Percentiles rank a stretch among this genome's conserved stretches.
phyloP scores from a whole-genome alignment of 2,888 invertebrate genomes.

The Augochlorella aurata region DNA sequence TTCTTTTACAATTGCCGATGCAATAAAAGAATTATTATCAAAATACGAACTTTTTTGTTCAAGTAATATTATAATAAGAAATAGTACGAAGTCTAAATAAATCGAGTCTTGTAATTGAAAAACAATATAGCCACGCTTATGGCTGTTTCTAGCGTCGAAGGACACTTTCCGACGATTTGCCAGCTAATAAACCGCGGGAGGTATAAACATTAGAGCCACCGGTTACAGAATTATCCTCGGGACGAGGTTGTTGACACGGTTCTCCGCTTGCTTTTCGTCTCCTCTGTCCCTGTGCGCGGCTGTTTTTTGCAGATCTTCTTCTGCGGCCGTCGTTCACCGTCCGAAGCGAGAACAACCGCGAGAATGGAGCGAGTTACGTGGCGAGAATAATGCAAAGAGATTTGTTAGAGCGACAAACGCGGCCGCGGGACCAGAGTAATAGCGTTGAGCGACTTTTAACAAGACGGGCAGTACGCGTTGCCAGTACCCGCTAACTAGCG shows the following conservation, averaged over 20 bases:
- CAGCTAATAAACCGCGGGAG: background rate
- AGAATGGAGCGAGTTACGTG: slow-evolving; percentile 12
- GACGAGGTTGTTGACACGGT: background rate
- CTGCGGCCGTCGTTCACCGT: background rate
- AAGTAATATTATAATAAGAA: no score
- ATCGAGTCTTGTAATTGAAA: no score
- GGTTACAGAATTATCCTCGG: background rate
- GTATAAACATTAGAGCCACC: background rate
- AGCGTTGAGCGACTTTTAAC: slow-evolving; percentile 39
- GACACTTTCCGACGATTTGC: no score
- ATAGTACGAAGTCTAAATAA: no score
- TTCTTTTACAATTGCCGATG: no score
- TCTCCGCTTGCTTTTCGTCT: background rate
- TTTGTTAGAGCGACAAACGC: slow-evolving; percentile 31
- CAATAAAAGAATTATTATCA: no score
- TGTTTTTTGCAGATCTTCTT: background rate
- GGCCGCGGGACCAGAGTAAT: slow-evolving; percentile 28
- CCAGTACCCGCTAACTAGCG: slow-evolving; percentile 30
- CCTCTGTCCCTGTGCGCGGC: background rate
- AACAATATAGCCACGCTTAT: no score
- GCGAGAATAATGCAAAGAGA: slow-evolving; percentile 21
- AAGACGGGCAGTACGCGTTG: slow-evolving; percentile 11
- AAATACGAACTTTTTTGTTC: no score
- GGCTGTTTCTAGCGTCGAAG: no score
- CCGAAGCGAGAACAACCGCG: background rate